phyloP scores from a whole-genome alignment of 2,113 vertebrate species.

The Anarrhichthys ocellatus region DNA sequence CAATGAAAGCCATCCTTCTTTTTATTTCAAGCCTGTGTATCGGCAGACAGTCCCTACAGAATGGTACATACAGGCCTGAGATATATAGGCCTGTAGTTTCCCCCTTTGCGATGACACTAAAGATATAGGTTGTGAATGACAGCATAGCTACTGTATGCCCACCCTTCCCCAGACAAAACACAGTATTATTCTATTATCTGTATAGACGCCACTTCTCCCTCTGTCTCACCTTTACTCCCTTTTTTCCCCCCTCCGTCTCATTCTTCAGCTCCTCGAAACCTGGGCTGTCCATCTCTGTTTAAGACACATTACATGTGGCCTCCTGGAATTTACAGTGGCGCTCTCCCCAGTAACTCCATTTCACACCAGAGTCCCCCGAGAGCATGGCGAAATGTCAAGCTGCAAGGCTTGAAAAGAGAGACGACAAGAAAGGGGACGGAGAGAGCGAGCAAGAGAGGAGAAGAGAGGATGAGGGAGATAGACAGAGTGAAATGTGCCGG shows the following conservation, averaged over 20 bases:
- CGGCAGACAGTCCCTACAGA: slow-evolving; percentile 89
- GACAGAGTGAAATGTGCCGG: slow-evolving; percentile 91
- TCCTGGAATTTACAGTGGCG: slow-evolving; percentile 99
- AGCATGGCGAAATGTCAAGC: slow-evolving; percentile 99
- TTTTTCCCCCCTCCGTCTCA: slow-evolving; percentile 8
- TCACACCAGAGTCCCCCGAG: slow-evolving; percentile 94
- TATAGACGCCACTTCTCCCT: slow-evolving; percentile 87
- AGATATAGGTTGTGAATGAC: slow-evolving; percentile 97
- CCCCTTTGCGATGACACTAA: slow-evolving; percentile 95
- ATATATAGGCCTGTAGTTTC: slow-evolving; percentile 96
- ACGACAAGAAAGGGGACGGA: slow-evolving; percentile 86
- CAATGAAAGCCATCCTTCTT: slow-evolving; percentile 75
- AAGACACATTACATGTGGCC: slow-evolving; percentile 99
- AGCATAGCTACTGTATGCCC: slow-evolving; percentile 93
- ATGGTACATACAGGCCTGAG: slow-evolving; percentile 92
- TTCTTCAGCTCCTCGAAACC: slow-evolving; percentile 77
- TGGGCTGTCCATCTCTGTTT: slow-evolving; percentile 97
- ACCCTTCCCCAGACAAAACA: slow-evolving; percentile 96
- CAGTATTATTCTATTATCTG: slow-evolving; percentile 99
- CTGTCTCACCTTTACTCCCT: slow-evolving; percentile 5
- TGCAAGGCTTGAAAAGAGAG: slow-evolving; percentile 84
- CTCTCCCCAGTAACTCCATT: slow-evolving; percentile 99
- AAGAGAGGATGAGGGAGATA: slow-evolving; percentile 57
- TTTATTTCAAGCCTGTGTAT: slow-evolving; percentile 73
- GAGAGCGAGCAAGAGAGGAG: slow-evolving; percentile 26